These are phyloP conservation scores for Aplochiton taeniatus DNA, from an alignment of 2,797 vertebrate species.

Conservation along the genomic window DNA sequence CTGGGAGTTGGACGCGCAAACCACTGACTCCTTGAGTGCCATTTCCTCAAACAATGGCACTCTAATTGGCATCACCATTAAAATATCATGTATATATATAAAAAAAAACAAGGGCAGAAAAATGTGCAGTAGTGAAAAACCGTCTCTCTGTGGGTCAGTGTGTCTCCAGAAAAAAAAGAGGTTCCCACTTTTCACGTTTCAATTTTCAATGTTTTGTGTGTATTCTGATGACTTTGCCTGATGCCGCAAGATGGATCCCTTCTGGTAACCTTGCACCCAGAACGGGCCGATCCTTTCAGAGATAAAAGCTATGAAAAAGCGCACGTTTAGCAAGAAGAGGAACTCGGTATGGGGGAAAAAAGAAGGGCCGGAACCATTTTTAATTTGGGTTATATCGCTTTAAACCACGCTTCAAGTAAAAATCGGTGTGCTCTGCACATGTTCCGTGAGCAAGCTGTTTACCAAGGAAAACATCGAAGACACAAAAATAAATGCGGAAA, in stretches of 20 bases:
- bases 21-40: conserved; percentile 14
- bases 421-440: conserved; percentile 26
- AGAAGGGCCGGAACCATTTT: conserved; percentile 31
- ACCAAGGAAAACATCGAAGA: conserved; percentile 7
- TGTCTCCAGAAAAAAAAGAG: neutral
- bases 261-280: neutral
- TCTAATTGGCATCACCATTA: conserved; percentile 11
- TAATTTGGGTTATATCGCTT: conserved; percentile 20
- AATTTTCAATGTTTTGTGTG: conserved; percentile 2
- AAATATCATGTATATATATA: neutral
- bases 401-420: conserved; percentile 23
- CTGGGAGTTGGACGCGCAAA: conserved; percentile 24
- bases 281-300: neutral
- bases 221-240: neutral
- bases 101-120: neutral
- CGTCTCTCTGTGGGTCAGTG: neutral
- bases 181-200: neutral
- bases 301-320: conserved; percentile 22
- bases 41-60: conserved; percentile 21
- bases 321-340: conserved; percentile 24
- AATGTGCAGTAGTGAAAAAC: neutral
- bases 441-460: neutral
- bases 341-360: conserved; percentile 30
- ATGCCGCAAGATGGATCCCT: conserved; percentile 2
- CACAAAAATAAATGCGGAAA: conserved; percentile 5